Evolutionary conservation across 1,140 invertebrate genomes (phyloP).

Genomic region (Danaus plexippus): DNA sequence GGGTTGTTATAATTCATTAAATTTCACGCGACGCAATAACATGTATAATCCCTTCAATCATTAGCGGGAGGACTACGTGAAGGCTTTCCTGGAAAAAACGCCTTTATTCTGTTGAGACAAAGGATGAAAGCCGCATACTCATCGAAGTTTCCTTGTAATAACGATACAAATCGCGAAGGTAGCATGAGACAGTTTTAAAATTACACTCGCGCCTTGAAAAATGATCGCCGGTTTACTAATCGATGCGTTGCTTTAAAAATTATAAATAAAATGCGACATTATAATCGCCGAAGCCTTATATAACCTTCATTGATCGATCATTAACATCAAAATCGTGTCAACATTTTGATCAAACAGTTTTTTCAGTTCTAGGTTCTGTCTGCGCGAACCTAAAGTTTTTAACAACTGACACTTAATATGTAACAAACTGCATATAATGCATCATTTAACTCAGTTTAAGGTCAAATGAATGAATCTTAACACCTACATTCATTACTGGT

Average conservation of each 20-base stretch:
- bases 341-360: no score
- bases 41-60: slow-evolving; percentile 26
- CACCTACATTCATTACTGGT: no score
- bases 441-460: no score
- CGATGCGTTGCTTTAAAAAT: slow-evolving; percentile 19
- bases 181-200: slow-evolving; percentile 47
- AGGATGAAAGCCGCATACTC: slow-evolving; percentile 10
- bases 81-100: background rate
- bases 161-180: slow-evolving; percentile 30
- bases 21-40: slow-evolving; percentile 22
- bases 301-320: slow-evolving; percentile 3
- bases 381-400: no score
- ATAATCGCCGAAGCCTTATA: slow-evolving; percentile 1
- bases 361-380: no score
- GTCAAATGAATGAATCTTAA: no score
- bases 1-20: slow-evolving; percentile 30
- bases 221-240: slow-evolving; percentile 31
- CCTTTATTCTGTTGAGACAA: slow-evolving; percentile 7
- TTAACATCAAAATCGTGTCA: no score
- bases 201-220: slow-evolving; percentile 35
- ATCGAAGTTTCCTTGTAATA: slow-evolving; percentile 21
- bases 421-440: no score
- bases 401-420: no score
- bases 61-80: slow-evolving; percentile 13
- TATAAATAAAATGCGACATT: slow-evolving; percentile 22